These are phyloP conservation scores for Chloroclysta siterata DNA, from an alignment of 2,888 invertebrate genomes.

Conservation along the genomic window DNA sequence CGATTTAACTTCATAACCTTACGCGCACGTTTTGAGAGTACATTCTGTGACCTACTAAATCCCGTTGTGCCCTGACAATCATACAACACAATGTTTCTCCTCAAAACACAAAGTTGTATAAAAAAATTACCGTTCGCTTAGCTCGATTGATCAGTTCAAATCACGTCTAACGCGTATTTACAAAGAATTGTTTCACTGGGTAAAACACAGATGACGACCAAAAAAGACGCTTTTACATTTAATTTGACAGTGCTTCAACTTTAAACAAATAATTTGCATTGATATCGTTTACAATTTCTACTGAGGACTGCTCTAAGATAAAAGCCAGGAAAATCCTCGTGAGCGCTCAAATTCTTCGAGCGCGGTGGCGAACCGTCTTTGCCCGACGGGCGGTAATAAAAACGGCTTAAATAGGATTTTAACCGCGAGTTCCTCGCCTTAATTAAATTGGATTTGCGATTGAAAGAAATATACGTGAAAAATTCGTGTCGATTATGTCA, in stretches of 20 bases:
- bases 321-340: constrained; percentile 77
- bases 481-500: constrained; percentile 82
- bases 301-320: constrained; percentile 68
- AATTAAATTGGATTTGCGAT: constrained; percentile 85
- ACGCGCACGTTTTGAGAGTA: no score
- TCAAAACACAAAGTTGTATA: no score
- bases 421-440: constrained; percentile 84
- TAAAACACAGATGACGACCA: not conserved
- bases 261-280: constrained; percentile 67
- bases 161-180: not conserved
- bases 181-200: not conserved
- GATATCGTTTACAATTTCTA: constrained; percentile 72
- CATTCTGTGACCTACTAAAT: no score
- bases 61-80: no score
- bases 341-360: constrained; percentile 79
- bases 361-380: constrained; percentile 80
- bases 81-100: no score
- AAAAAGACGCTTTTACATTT: not conserved
- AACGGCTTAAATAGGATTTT: constrained; percentile 85
- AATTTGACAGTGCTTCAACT: constrained; percentile 14
- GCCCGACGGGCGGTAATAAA: constrained; percentile 84
- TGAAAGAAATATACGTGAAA: constrained; percentile 83
- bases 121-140: no score
- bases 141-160: no score
- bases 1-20: no score